Percentiles rank a stretch among this genome's conserved stretches.
Evolutionary conservation across 2,797 vertebrate genomes (phyloP).

Genomic region (Acanthurus leucopareius): DNA sequence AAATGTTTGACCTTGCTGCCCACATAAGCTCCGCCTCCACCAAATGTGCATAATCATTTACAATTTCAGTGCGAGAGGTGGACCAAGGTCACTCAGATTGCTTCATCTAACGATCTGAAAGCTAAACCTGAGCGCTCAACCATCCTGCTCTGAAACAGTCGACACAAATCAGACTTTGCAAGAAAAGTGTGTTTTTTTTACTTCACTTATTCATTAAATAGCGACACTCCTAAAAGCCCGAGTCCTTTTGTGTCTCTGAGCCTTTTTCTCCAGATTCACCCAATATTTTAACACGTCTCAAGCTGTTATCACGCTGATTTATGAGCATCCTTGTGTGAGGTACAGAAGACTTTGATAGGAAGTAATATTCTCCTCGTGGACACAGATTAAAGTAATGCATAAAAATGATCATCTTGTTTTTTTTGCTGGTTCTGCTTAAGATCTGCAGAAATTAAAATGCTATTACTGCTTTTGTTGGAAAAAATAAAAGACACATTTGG

Average conservation of each 20-base stretch:
- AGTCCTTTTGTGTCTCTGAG: conserved; percentile 22
- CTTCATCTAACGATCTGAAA: conserved; percentile 40
- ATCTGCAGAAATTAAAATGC: conserved; percentile 55
- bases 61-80: conserved; percentile 23
- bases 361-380: conserved; percentile 50
- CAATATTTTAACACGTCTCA: conserved; percentile 39
- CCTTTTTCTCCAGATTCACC: conserved; percentile 18
- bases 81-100: conserved; percentile 24
- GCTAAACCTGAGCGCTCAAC: conserved; percentile 2
- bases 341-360: conserved; percentile 54
- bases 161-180: conserved; percentile 2
- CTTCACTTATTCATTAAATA: conserved; percentile 21
- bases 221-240: conserved; percentile 4
- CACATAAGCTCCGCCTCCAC: conserved; percentile 31
- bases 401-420: conserved; percentile 31
- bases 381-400: conserved; percentile 59
- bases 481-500: conserved; percentile 5
- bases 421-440: conserved; percentile 39
- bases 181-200: not conserved
- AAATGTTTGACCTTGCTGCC: conserved; percentile 38
- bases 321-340: conserved; percentile 41
- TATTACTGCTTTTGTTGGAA: conserved; percentile 40
- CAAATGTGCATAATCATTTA: conserved; percentile 34
- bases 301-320: conserved; percentile 47
- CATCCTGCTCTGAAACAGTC: conserved; percentile 1